These are phyloP conservation scores for Dryocosmus kuriphilus DNA, from an alignment of 2,888 invertebrate species.

Conservation along the genomic window DNA sequence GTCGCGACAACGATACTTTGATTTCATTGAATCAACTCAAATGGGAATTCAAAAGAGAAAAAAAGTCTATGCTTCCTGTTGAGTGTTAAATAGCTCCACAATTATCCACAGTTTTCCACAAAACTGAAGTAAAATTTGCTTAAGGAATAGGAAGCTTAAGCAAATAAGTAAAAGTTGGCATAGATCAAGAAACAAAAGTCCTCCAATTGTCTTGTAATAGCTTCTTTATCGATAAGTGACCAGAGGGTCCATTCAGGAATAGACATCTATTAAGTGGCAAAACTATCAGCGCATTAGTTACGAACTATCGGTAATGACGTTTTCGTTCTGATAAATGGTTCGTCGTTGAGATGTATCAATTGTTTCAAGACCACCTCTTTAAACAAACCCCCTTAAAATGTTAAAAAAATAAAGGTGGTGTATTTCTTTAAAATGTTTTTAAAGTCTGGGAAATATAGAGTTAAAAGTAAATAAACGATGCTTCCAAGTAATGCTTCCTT, in stretches of 20 bases:
- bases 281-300: conserved; percentile 61
- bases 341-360: neutral
- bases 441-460: no score
- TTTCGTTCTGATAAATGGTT: conserved; percentile 63
- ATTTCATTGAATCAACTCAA: conserved; percentile 53
- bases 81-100: neutral
- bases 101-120: neutral
- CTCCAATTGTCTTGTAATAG: conserved; percentile 54
- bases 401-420: no score
- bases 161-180: neutral
- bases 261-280: conserved; percentile 60
- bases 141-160: no score
- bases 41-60: conserved; percentile 17
- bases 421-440: no score
- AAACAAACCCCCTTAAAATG: no score
- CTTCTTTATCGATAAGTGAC: conserved; percentile 54
- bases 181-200: conserved; percentile 46
- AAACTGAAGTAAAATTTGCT: neutral
- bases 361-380: no score
- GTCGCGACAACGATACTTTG: conserved; percentile 47
- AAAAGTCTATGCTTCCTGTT: neutral
- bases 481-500: no score
- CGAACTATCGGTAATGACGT: conserved; percentile 60
- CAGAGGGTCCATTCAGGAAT: conserved; percentile 44
- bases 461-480: no score